Evolutionary conservation across 2,797 vertebrate genomes (phyloP).

Genomic region (Pseudochirops cupreus): DNA sequence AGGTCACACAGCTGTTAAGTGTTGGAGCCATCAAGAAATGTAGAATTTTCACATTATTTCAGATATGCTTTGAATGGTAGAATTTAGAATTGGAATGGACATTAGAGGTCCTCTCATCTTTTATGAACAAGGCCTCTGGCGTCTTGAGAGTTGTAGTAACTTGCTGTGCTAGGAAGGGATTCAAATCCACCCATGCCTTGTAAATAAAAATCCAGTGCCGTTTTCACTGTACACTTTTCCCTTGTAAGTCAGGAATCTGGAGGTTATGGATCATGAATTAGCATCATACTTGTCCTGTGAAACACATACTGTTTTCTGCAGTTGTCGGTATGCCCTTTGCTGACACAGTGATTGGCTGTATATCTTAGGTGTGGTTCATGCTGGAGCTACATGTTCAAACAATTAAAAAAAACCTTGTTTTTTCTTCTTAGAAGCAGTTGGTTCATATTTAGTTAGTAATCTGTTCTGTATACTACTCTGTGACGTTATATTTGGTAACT

Average conservation of each 20-base stretch:
- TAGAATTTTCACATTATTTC: constrained; percentile 52
- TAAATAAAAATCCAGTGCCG: background rate
- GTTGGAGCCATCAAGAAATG: constrained; percentile 42
- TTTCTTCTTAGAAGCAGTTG: constrained; percentile 68
- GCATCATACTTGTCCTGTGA: background rate
- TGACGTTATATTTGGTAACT: constrained; percentile 40
- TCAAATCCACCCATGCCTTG: background rate
- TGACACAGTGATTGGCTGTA: background rate
- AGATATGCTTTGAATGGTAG: constrained; percentile 40
- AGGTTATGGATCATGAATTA: constrained; percentile 44
- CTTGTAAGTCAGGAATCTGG: constrained; percentile 19
- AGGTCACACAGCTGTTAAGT: constrained; percentile 17
- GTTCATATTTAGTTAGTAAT: constrained; percentile 13
- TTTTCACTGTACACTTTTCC: background rate
- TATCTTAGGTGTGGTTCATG: constrained; percentile 11
- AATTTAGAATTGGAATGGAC: constrained; percentile 15
- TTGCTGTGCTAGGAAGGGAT: background rate
- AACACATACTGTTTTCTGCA: constrained; percentile 15
- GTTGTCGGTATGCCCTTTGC: background rate
- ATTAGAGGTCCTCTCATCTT: background rate
- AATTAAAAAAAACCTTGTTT: constrained; percentile 18
- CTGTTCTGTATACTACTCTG: background rate
- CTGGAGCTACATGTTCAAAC: background rate
- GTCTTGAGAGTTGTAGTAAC: background rate
- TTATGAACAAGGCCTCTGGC: background rate